Evolutionary conservation across 2,113 vertebrate genomes (phyloP), one percentile per base, ranked within the genome.

Genomic region (Micromys minutus): DNA sequence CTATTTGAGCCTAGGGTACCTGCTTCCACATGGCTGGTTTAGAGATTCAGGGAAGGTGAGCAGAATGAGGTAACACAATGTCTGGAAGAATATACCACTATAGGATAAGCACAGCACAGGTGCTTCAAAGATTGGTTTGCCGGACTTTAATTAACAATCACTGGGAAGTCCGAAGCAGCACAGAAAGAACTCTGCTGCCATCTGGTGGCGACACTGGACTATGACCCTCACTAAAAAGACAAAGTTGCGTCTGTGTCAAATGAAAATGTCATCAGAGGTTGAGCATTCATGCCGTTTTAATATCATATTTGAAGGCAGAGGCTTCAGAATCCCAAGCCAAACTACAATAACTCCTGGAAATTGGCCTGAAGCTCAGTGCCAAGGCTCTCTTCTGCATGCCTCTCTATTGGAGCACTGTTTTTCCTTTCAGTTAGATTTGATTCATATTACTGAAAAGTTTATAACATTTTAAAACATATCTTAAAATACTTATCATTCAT

Each of bases 171-270:
- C 1, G 0, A 2, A 1, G 72, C 9, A 29, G 45, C 57, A 94
- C 85, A 21, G 5, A 34, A 95, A 98, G 97, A 76, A 45, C 93
- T 98, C 92, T 97, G 96, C 95, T 98, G 97, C 98, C 98, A 98
- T 81, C 98, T 96, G 80, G 86, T 92, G 97, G 80, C 22, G 39
- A 7, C 4, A 69, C 7, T 24, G 5, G 15, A 0, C n/a, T 29
- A 89, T n/a, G 65, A 79, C 29, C 2, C 57, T 61, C 45, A 65
- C 69, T 50, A 57, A 55, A 15, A 57, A 7, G 17, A 19, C 45
- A 13, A 22, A 24, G 67, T 69, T 26, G n/a, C 8, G 39, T 61
- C 8, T 0, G 1, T 47, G 26, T n/a, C 47, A 75, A 87, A 96
- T 65, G 36, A 47, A 67, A 72, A 45, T 13, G 45, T 52, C 29